Evolutionary conservation across 2,888 invertebrate genomes (phyloP), one percentile per base, ranked within the genome.

Genomic region (Stegophylla sp.): DNA sequence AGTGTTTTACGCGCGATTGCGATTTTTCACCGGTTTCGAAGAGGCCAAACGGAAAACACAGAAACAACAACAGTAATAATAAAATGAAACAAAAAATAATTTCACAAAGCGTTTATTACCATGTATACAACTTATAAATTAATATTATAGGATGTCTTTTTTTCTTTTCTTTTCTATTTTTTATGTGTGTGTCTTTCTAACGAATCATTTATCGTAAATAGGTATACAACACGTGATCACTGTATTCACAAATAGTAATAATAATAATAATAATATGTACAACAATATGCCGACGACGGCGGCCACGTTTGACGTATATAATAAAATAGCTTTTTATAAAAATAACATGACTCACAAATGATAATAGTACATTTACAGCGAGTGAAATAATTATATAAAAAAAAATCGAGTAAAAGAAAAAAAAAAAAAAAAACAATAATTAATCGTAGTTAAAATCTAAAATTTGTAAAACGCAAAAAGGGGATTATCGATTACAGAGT

Each of bases 101-200:
- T 56, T 20, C 56, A 23, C 3, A 34, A 17, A 28, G 26, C 20
- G 9, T 63, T 74, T 74, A 74, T 74, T 74, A 48, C 10, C 2
- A n/a, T 69, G 66, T 59, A 59, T 59, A 69, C 43, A 74, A 56
- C 56, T 77, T 67, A 77, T n/a, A 2, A 69, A 59, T 59, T 67
- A 77, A 41, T 59, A 69, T 77, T 77, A 59, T 77, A 77, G 77
- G 77, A 77, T n/a, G 26, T 45, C 67, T 20, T 59, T 43, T 51
- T 51, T 41, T 34, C 3, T 34, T 43, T n/a, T 43, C 9, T 1
- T 34, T 34, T 34, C 7, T 34, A 7, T 34, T 34, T 34, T 34
- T n/a, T n/a, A n/a, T n/a, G n/a, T n/a, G n/a, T n/a, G n/a, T 34
- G 34, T 53, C 34, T 71, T 34, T n/a, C n/a, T 20, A 41, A 72